A percentile compares a stretch with the other conserved stretches of the same genome.
phyloP scores from a whole-genome alignment of 2,797 vertebrate species.

The Ataeniobius toweri region DNA sequence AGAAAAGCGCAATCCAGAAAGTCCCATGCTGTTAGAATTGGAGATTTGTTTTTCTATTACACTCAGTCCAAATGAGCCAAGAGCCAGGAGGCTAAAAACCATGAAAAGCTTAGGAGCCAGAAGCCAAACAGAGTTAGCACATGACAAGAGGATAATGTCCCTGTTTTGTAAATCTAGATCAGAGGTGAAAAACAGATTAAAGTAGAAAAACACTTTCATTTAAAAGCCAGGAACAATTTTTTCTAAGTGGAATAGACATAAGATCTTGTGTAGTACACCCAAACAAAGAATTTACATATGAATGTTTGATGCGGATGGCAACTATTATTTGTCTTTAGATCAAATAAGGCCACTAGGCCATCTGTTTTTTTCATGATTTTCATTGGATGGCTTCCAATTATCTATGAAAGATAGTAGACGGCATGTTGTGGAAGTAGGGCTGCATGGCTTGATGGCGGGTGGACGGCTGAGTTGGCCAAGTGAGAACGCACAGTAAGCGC shows the following conservation, averaged over 20 bases:
- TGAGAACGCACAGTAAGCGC: neutral
- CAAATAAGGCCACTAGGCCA: neutral
- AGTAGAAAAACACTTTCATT: slow-evolving; percentile 1
- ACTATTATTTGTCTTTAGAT: neutral
- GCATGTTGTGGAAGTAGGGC: neutral
- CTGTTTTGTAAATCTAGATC: slow-evolving; percentile 5
- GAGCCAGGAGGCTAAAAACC: slow-evolving; percentile 13
- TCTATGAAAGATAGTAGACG: neutral
- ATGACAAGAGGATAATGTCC: slow-evolving; percentile 14
- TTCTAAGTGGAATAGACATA: neutral
- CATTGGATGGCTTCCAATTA: neutral
- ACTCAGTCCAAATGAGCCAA: slow-evolving; percentile 14
- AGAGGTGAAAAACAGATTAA: neutral
- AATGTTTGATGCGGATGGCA: neutral
- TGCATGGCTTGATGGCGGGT: neutral
- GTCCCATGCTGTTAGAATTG: slow-evolving; percentile 13
- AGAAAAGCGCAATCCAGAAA: neutral
- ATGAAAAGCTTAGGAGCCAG: slow-evolving; percentile 1
- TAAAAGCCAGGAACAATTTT: slow-evolving; percentile 14
- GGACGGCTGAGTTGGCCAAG: neutral
- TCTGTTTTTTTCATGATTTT: neutral
- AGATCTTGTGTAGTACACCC: neutral
- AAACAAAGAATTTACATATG: neutral
- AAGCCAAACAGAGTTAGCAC: slow-evolving; percentile 14
- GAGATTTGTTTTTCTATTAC: neutral